These are phyloP conservation scores for Conus ventricosus DNA, from an alignment of 1,140 invertebrate genomes.

Conservation along the genomic window DNA sequence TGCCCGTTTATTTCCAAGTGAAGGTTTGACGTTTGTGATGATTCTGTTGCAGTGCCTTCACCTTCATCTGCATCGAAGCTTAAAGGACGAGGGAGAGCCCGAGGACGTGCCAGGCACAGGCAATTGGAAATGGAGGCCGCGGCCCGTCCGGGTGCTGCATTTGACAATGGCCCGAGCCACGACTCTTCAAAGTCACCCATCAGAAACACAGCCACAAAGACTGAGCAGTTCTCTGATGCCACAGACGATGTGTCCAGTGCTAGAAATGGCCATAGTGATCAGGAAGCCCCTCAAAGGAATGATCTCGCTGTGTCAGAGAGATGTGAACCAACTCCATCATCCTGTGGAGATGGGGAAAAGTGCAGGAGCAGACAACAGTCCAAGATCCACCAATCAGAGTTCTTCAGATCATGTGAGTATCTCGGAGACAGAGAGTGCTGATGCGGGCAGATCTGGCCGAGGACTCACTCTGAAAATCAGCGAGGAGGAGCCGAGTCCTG, in stretches of 20 bases:
- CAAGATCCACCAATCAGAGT: no score
- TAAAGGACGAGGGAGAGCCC: neutral
- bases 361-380: neutral
- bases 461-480: neutral
- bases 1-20: neutral
- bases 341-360: neutral
- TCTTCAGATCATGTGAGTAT: neutral
- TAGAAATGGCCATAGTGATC: no score
- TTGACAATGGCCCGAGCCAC: neutral
- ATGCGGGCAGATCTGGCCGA: neutral
- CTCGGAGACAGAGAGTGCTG: neutral
- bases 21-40: neutral
- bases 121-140: neutral
- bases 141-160: neutral
- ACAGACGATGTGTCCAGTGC: neutral
- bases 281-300: neutral
- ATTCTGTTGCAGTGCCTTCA: neutral
- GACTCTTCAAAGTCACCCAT: neutral
- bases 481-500: neutral
- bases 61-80: neutral
- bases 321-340: neutral
- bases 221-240: conserved; percentile 3
- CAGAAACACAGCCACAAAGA: no score
- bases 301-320: neutral
- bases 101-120: neutral